A percentile compares a stretch with the other conserved stretches of the same genome.
phyloP scores from a whole-genome alignment of 2,113 vertebrate genomes.

The Cyanistes caeruleus region DNA sequence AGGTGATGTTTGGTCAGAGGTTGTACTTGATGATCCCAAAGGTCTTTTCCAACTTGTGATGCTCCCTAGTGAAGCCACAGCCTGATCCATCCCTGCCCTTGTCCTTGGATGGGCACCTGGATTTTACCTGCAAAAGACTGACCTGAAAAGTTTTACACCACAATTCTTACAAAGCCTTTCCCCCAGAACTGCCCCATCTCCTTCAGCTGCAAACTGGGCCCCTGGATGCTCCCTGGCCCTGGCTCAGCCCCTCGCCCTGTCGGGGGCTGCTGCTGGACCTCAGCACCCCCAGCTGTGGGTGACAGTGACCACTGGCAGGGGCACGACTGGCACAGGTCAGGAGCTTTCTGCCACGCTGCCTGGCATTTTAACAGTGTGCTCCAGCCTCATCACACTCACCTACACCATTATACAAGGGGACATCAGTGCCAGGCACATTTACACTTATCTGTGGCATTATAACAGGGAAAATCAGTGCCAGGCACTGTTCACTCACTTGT shows the following conservation, averaged over 20 bases:
- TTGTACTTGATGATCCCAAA: not conserved
- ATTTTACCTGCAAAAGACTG: not conserved
- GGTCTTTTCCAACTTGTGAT: not conserved
- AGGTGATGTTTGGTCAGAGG: not conserved
- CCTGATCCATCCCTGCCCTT: too few species aligned
- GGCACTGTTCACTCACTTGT: not conserved
- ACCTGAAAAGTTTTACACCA: not conserved
- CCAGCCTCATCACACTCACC: not conserved
- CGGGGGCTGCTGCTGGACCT: fast-evolving
- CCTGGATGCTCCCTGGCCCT: not conserved
- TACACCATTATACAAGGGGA: not conserved
- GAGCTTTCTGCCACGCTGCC: not conserved
- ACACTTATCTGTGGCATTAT: not conserved
- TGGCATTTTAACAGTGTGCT: fast-evolving
- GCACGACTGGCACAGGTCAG: fast-evolving
- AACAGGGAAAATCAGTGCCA: not conserved
- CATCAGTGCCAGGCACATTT: not conserved
- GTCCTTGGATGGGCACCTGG: not conserved
- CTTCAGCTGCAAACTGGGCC: not conserved
- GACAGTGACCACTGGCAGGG: not conserved
- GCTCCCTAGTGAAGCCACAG: fast-evolving
- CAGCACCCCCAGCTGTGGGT: not conserved
- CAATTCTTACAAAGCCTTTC: not conserved
- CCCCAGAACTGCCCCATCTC: not conserved
- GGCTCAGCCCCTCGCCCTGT: fast-evolving